A percentile compares a stretch with the other conserved stretches of the same genome.
phyloP scores from a whole-genome alignment of 2,888 invertebrate genomes.

The Mythimna vitellina region DNA sequence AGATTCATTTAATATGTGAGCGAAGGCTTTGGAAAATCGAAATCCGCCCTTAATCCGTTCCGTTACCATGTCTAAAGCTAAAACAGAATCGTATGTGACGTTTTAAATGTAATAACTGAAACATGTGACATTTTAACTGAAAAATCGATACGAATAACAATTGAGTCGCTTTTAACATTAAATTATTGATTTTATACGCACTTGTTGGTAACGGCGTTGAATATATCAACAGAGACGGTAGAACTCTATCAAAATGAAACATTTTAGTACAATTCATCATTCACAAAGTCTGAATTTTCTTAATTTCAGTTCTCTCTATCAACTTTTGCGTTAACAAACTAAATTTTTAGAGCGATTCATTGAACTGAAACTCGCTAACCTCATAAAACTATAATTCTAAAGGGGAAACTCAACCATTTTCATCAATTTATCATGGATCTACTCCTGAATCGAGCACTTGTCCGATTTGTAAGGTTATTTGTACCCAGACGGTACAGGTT shows the following conservation, averaged over 20 bases:
- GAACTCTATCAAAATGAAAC: neutral
- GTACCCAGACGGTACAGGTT: constrained; percentile 14
- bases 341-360: constrained; percentile 9
- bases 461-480: constrained; percentile 38
- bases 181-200: constrained; percentile 27
- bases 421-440: constrained; percentile 10
- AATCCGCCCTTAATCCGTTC: constrained; percentile 20
- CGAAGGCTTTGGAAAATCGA: neutral
- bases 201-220: neutral
- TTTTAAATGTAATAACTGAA: constrained; percentile 25
- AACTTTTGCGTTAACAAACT: constrained; percentile 7
- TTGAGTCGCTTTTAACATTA: constrained; percentile 13
- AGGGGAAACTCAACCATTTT: neutral
- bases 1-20: neutral
- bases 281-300: neutral
- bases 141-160: constrained; percentile 44
- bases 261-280: neutral
- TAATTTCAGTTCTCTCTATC: neutral
- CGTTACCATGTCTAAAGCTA: constrained; percentile 5
- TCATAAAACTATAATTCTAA: neutral
- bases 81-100: constrained; percentile 14
- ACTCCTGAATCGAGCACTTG: neutral
- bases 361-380: constrained; percentile 1
- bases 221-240: neutral
- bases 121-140: constrained; percentile 25